Base-by-base conservation (phyloP, 2,888 invertebrate species). In the Anorthoa munda region DNA sequence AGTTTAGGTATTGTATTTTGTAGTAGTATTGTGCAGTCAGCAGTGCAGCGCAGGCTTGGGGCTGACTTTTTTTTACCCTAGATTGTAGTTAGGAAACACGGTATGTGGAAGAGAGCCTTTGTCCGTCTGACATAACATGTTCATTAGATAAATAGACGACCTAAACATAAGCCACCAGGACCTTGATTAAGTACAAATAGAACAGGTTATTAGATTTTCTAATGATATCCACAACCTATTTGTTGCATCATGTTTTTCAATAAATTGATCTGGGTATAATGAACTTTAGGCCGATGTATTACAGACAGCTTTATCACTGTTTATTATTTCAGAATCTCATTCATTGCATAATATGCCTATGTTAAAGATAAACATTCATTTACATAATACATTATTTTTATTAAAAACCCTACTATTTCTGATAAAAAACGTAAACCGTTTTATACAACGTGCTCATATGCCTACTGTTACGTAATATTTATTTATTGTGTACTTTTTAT, bases 381-480 rank as follows among this genome's bases (percentile, higher is more conserved):
- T 15, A 31, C 1, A 4, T 17, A 12, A 2, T 21, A 26, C n/a
- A 23, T 31, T 76, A 55, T 66, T 66, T 76, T 66, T 66, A 26
- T 4, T 39, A 45, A 50, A 72, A 13, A 45, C 45, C 1, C 26
- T 11, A 50, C 18, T 11, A n/a, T 13, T 11, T 13, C 5, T 5
- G 56, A 69, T 50, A 67, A 21, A 26, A 31, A 15, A 50, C 12
- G 13, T 23, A 26, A 65, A 75, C 31, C 66, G 56, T 75, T 66
- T 46, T 5, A 18, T 18, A 75, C n/a, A 76, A 58, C 76, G 50
- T 76, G 76, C 45, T 45, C 15, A 15, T 17, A 12, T 31, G 45
- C 45, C 15, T n/a, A 15, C 21, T 7, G 12, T 58, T 50, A 58
- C 48, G 48, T 58, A 50, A 72, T 46, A 17, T 39, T 23, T n/a